Evolutionary conservation across 1,140 invertebrate species (phyloP).

Genomic region (Drosophila punjabiensis): DNA sequence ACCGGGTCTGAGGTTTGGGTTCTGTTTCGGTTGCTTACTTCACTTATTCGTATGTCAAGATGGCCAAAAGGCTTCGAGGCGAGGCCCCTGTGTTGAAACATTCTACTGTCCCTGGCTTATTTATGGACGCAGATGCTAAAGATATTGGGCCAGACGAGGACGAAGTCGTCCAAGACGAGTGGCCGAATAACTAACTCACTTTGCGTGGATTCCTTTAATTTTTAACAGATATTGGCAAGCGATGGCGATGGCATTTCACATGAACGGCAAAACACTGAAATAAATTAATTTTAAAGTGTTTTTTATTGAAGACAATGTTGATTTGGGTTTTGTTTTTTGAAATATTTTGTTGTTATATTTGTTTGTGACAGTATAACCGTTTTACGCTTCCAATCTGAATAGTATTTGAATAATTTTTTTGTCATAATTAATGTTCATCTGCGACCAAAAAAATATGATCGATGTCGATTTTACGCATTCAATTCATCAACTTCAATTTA

Average conservation of each 20-base stretch:
- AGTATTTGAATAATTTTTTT: no score
- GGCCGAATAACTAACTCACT: conserved; percentile 23
- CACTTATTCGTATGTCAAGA: conserved; percentile 65
- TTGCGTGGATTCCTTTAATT: conserved; percentile 50
- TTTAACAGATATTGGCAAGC: conserved; percentile 63
- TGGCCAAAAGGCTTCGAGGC: conserved; percentile 17
- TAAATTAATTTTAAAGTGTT: not conserved
- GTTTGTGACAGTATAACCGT: no score
- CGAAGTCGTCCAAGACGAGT: conserved; percentile 45
- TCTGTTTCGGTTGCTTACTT: conserved; percentile 40
- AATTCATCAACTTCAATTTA: no score
- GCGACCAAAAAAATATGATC: no score
- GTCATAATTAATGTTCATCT: no score
- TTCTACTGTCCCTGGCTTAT: conserved; percentile 80
- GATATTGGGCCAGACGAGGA: conserved; percentile 80
- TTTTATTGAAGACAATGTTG: not conserved
- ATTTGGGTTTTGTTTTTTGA: not conserved
- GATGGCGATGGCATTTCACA: conserved; percentile 72
- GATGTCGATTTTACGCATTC: no score
- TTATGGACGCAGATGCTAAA: conserved; percentile 80
- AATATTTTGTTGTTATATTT: no score
- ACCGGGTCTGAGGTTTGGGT: not conserved
- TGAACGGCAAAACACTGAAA: conserved; percentile 40
- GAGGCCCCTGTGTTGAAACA: conserved; percentile 59
- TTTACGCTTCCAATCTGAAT: no score